Base-by-base conservation (phyloP, 1,140 invertebrate genomes). In the Orchestia grillus region DNA sequence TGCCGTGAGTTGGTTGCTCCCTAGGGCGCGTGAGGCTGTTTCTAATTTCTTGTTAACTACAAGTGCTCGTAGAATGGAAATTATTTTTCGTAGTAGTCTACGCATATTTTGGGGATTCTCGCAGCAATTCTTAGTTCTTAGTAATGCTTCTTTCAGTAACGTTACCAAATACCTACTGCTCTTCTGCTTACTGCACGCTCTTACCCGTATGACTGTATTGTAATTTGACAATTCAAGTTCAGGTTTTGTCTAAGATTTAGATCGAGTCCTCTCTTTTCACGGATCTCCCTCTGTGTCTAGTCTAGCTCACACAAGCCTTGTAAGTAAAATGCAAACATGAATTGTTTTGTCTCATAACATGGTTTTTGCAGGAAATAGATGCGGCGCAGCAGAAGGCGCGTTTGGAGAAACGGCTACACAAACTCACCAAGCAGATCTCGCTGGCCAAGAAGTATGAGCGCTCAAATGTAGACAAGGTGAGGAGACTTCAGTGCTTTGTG, bases 371-470 rank as follows among this genome's bases (percentile, higher is more conserved):
- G 92, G 92, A 45, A 19, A 44, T 94, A 40, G 92, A 94, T n/a
- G 92, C 44, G 19, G 44, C 36, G 92, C 92, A 94, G 23, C 92
- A 94, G 44, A 45, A 40, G 15, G 44, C 43, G 92, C 44, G 92
- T 40, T 44, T 94, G 23, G 43, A 94, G 92, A 94, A 47, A 8
- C 43, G 44, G 36, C 19, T 44, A 11, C 43, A 16, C 40, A 94
- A 94, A 36, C 92, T 94, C 92, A 40, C 92, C 44, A 94, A 45
- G 44, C 92, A 94, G 44, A 19, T 94, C 36, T 45, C 43, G 1
- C 36, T 94, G 43, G 92, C 92, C 40, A 40, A 47, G 0, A 94
- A 94, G 44, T 94, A 94, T 44, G 92, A 94, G 40, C 40, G 92
- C 1, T 16, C 6, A 19, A 94, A 94, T 44, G 4, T 8, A 36